Base-by-base conservation (phyloP, 2,797 vertebrate species). In the Pelochelys cantorii region DNA sequence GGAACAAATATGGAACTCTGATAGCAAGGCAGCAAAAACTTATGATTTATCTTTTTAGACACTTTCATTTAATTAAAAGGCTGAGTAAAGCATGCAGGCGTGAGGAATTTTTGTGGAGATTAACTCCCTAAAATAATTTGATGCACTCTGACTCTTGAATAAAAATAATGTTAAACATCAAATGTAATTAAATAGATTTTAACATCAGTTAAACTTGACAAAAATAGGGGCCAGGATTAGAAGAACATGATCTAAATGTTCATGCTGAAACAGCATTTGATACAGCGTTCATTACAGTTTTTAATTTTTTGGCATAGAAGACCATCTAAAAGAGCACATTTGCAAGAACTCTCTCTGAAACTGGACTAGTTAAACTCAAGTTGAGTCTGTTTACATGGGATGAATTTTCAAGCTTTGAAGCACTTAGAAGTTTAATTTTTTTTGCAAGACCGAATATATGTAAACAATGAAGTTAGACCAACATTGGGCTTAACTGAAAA, bases 91-190 rank as follows among this genome's bases (percentile, higher is more conserved):
- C 78, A 71, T 56, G 85, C 83, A 54, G 88, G 85, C 87, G 92
- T 93, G 96, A 90, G 79, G 86, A 87, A 93, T 96, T 95, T 91
- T 87, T 94, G 65, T 91, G 77, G 85, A 92, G 90, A 82, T 92
- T 88, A 92, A 78, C 86, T 88, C 79, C 78, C 81, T 88, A 84
- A 91, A 91, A 78, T 92, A 90, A 83, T 89, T 54, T 89, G 22
- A 71, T 87, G 25, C 89, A 62, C 20, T 95, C n/a, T 13, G 85
- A 87, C 80, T 89, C 93, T 96, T 89, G 93, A 95, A 94, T 85
- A 96, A 97, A 97, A 97, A 97, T 97, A 97, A 80, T 81, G 0
- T 90, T 95, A 90, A 96, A 93, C 92, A 94, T 97, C 95, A 96
- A 93, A 65, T 84, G 55, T 89, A 91, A 97, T 97, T 97, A 94